Base-by-base conservation (phyloP, 2,888 invertebrate species). In the Horisme vitalbata region DNA sequence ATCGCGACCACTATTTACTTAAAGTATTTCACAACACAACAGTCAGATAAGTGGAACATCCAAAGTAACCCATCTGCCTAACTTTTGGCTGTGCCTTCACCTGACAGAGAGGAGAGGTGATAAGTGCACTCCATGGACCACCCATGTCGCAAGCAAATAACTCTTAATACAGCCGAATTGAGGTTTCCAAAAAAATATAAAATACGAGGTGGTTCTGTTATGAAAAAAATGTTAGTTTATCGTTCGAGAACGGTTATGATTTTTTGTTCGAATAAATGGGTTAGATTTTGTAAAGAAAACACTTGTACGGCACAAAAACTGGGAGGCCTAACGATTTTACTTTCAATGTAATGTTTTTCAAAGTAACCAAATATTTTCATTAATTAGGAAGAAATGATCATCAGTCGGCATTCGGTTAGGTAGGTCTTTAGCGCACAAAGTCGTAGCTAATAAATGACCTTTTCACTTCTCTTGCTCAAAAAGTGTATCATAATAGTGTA, bases 101-200 rank as follows among this genome's bases (percentile, higher is more conserved):
- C 28, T 20, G 41, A 41, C 30, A 35, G 13, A 2, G 39, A 45
- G 46, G 33, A 9, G 49, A 61, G 61, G 67, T 64, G 65, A 68
- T 61, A 68, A 77, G 76, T 63, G 68, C 73, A 56, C 74, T 73
- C 52, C 28, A 59, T 24, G 37, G 77, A 74, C 75, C 76, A 77
- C 76, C 77, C 76, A 76, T 56, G 65, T 56, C 61, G 75, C 60
- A 62, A 35, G 44, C 57, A 55, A 52, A 55, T 49, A 55, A 43
- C 48, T 45, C 43, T 59, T 71, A 68, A 70, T 63, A 66, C 57
- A 61, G 57, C 62, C 63, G 68, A 72, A 75, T 68, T 61, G 69
- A 68, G 66, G 69, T 67, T 62, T 59, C 52, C 55, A 61, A 43
- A 54, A 57, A 52, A 45, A 27, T 38, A 20, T n/a, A 27, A 41